These are phyloP conservation scores for Epirrita christyi DNA, from an alignment of 2,888 invertebrate species.

Conservation along the genomic window DNA sequence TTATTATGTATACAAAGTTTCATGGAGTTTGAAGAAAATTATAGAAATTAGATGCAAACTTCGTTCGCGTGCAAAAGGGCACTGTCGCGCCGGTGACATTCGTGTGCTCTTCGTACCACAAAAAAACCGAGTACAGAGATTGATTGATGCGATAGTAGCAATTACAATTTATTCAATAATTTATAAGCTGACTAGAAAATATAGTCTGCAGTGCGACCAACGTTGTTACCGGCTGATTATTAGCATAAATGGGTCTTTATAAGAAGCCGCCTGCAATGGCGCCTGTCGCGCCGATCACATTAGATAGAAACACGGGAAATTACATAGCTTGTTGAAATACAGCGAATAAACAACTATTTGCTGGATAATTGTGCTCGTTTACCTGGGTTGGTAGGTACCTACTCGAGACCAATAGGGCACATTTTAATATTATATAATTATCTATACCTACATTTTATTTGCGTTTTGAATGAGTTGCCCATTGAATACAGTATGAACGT, in stretches of 20 bases:
- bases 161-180: conserved; percentile 75
- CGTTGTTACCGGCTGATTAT: conserved; percentile 64
- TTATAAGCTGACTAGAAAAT: conserved; percentile 56
- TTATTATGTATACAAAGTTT: too few species aligned
- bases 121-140: conserved; percentile 55
- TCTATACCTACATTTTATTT: conserved; percentile 1
- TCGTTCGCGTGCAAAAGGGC: too few species aligned
- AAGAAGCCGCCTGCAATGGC: conserved; percentile 72
- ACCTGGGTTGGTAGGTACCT: conserved; percentile 43
- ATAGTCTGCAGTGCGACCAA: conserved; percentile 53
- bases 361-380: conserved; percentile 71
- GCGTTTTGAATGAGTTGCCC: conserved; percentile 11
- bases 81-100: too few species aligned
- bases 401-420: conserved; percentile 54
- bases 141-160: conserved; percentile 67
- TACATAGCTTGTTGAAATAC: conserved; percentile 73
- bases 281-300: conserved; percentile 76
- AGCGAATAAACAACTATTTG: conserved; percentile 72
- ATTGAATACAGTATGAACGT: conserved; percentile 1
- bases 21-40: too few species aligned
- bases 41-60: too few species aligned
- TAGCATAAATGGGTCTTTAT: conserved; percentile 76
- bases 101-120: conserved; percentile 43
- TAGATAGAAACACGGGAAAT: conserved; percentile 75
- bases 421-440: conserved; percentile 47